These are phyloP conservation scores for Papilio polyxenes DNA, from an alignment of 1,140 invertebrate species.

Conservation along the genomic window DNA sequence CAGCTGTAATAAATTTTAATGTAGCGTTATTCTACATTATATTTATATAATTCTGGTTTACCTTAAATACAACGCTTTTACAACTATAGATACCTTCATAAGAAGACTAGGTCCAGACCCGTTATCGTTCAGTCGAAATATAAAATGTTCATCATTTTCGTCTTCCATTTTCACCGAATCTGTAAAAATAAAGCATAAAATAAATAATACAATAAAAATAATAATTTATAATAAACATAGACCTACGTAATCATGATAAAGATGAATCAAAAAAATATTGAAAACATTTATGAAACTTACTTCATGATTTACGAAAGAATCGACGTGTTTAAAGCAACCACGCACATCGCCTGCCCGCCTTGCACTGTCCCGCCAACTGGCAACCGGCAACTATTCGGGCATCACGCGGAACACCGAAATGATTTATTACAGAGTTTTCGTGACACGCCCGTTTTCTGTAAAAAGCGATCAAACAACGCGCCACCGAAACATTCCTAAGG, in stretches of 20 bases:
- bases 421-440: constrained; percentile 70
- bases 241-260: not conserved
- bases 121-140: constrained; percentile 88
- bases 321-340: constrained; percentile 40
- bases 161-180: constrained; percentile 49
- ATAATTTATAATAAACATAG: constrained; percentile 16
- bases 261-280: not conserved
- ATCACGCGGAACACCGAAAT: constrained; percentile 55
- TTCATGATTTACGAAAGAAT: not conserved
- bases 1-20: not conserved
- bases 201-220: constrained; percentile 29
- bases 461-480: constrained; percentile 62
- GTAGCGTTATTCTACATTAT: not conserved
- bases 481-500: not conserved
- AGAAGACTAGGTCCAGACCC: constrained; percentile 88
- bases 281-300: not conserved
- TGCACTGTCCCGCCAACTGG: constrained; percentile 54
- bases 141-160: constrained; percentile 84
- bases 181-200: constrained; percentile 32
- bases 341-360: constrained; percentile 58
- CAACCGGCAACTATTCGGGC: constrained; percentile 45
- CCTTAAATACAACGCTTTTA: not conserved
- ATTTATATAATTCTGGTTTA: not conserved
- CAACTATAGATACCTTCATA: constrained; percentile 82
- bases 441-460: constrained; percentile 63